Base-by-base conservation (phyloP, 2,797 vertebrate genomes). In the Tachyglossus aculeatus region DNA sequence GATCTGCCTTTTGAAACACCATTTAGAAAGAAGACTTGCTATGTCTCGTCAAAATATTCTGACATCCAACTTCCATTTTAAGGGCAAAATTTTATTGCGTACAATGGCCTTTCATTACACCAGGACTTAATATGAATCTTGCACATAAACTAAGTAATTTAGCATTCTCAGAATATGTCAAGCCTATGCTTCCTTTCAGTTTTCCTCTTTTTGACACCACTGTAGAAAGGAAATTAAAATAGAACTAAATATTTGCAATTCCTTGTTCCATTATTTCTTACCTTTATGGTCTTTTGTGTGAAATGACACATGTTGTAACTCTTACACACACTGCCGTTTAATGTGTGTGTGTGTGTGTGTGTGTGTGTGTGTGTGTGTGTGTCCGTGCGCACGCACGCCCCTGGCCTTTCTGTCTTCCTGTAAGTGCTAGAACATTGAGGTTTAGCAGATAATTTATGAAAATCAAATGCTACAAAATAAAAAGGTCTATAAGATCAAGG, bases 191-290 rank as follows among this genome's bases (percentile, higher is more conserved):
- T 59, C n/a, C 58, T 82, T 66, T 51, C 21, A 77, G 21, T 32
- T 67, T 64, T 63, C 36, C 38, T 69, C 57, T 52, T 43, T 38
- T 71, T 59, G 12, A 80, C 77, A 41, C 9, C 4, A 2, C 73
- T 74, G 77, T n/a, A 81, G 32, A 21, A 72, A 68, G 38, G 48
- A 50, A 78, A 77, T 60, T 44, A 75, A 71, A 74, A 40, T 37
- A 50, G 57, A 67, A 74, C 31, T 19, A 51, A 82, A 59, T 2
- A 68, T 37, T 43, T 73, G 62, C 51, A 83, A 12, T 18, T 78
- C 56, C 32, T 73, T 47, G 40, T 60, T 68, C 18, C 41, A 67
- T 80, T 83, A 76, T 60, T 74, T 81, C 74, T 51, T 56, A 56
- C 41, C 71, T 68, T 75, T 9, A 72, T 9, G 6, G 1, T n/a